Evolutionary conservation across 2,113 vertebrate genomes (phyloP).

Genomic region (Lepidothrix coronata): DNA sequence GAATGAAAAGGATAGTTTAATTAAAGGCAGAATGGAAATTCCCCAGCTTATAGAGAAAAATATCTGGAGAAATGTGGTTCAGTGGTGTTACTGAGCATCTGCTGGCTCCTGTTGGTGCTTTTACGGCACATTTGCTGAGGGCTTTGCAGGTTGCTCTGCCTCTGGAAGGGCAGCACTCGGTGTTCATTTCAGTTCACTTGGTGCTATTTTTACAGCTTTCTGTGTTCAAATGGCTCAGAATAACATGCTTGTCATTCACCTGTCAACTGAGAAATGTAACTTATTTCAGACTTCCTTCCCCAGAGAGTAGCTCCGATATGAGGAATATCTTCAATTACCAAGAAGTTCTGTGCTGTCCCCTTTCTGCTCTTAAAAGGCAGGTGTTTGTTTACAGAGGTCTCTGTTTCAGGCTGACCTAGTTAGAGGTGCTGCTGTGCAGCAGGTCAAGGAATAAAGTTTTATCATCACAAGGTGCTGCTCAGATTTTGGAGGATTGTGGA

Average conservation of each 20-base stretch:
- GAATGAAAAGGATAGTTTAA: neutral
- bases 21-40: neutral
- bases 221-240: conserved; percentile 61
- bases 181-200: conserved; percentile 48
- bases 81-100: neutral
- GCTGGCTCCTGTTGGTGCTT: neutral
- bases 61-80: neutral
- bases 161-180: neutral
- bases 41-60: neutral
- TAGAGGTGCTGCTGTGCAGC: neutral
- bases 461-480: neutral
- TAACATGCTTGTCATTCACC: conserved; percentile 67
- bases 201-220: conserved; percentile 60
- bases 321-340: conserved; percentile 48
- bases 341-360: conserved; percentile 19
- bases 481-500: neutral
- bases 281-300: conserved; percentile 61
- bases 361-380: conserved; percentile 11
- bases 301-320: conserved; percentile 41
- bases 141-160: neutral
- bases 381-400: conserved; percentile 17
- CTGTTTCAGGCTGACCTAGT: conserved; percentile 24
- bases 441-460: conserved; percentile 19
- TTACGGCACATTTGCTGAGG: neutral
- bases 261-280: conserved; percentile 54